These are phyloP conservation scores for Melanophora roralis DNA, from an alignment of 2,888 invertebrate genomes.

Conservation along the genomic window DNA sequence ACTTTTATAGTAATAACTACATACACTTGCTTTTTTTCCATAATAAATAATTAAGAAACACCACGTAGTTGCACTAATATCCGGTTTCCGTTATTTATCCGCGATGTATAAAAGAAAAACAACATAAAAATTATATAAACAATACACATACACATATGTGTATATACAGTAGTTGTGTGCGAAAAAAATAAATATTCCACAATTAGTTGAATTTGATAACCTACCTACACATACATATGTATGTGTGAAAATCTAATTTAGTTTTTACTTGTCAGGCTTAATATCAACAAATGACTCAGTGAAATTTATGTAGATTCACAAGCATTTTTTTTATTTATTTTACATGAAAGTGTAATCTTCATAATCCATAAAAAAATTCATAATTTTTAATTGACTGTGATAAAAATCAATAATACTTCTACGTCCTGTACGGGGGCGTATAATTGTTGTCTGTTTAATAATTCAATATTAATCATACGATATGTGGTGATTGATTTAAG, in stretches of 20 bases:
- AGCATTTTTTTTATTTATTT: too few relatives aligned
- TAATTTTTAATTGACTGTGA: not conserved
- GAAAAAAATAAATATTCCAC: not conserved
- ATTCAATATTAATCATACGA: conserved; percentile 7
- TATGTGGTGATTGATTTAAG: not conserved
- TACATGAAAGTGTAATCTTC: too few relatives aligned
- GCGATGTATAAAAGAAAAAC: not conserved
- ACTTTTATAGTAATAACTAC: too few relatives aligned
- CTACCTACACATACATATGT: not conserved
- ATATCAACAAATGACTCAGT: not conserved
- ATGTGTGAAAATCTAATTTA: not conserved
- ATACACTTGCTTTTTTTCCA: not conserved
- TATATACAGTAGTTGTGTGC: not conserved
- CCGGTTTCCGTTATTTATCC: not conserved
- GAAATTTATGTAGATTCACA: not conserved
- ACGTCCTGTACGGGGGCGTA: conserved; percentile 7
- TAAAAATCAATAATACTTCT: conserved; percentile 28
- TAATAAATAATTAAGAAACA: conserved; percentile 4
- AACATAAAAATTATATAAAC: not conserved
- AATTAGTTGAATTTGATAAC: not conserved
- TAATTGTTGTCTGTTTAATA: not conserved
- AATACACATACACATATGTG: too few relatives aligned
- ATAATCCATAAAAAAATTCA: not conserved
- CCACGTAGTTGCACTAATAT: conserved; percentile 8
- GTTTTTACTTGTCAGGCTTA: not conserved